A percentile compares a stretch with the other conserved stretches of the same genome.
Conservation (phyloP, 2,797 vertebrate species). For the Sphenopsis melanotis region DNA sequence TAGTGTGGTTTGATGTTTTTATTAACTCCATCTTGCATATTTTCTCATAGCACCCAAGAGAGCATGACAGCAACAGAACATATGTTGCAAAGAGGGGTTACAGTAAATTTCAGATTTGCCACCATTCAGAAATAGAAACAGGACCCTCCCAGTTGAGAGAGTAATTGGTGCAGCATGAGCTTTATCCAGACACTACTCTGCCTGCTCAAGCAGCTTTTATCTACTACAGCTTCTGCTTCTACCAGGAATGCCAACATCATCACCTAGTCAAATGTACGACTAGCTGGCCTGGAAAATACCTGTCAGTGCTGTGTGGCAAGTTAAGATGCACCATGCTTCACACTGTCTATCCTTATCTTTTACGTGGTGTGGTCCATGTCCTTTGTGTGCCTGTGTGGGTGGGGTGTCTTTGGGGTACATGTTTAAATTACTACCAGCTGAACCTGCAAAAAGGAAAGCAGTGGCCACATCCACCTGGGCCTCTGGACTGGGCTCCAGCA, state of each 20-base stretch:
- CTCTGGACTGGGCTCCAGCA: neutral
- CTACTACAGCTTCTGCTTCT: neutral
- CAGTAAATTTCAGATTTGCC: neutral
- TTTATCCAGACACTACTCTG: neutral
- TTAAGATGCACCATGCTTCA: neutral
- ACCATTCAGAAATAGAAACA: neutral
- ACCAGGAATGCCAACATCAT: neutral
- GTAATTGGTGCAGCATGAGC: neutral
- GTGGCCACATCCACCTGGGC: neutral
- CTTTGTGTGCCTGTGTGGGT: neutral
- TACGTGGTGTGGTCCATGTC: rapidly evolving
- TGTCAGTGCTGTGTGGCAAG: neutral
- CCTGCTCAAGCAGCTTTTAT: neutral
- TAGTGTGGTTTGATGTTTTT: neutral
- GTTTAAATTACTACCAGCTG: neutral
- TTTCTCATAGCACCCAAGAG: neutral
- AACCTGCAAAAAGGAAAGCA: neutral
- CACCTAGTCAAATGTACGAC: neutral
- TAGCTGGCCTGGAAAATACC: neutral
- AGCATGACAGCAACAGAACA: neutral
- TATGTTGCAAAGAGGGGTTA: neutral
- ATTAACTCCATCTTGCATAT: neutral
- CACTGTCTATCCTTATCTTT: neutral
- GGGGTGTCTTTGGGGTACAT: neutral
- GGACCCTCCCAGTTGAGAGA: neutral